Evolutionary conservation across 2,797 vertebrate species (phyloP).

Genomic region (Thamnophis elegans): DNA sequence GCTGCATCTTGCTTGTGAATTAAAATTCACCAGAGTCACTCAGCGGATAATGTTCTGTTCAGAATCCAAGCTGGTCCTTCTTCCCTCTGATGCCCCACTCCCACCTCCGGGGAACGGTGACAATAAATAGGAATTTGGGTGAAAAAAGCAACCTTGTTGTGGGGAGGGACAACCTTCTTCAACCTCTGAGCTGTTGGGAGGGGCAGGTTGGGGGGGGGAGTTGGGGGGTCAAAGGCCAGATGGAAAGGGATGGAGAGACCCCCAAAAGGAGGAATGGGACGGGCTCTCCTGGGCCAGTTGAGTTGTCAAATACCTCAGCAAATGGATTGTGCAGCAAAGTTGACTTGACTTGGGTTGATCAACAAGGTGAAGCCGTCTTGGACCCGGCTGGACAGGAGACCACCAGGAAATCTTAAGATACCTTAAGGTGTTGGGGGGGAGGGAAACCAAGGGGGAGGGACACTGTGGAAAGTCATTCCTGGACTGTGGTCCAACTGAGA

Average conservation of each 20-base stretch:
- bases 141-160: neutral
- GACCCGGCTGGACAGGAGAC: neutral
- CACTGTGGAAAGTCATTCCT: neutral
- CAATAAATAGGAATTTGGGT: neutral
- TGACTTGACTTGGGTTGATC: neutral
- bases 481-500: neutral
- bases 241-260: neutral
- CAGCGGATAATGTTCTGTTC: neutral
- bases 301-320: too few relatives aligned
- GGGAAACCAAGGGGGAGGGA: neutral
- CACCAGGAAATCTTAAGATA: neutral
- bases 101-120: neutral
- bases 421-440: too few relatives aligned
- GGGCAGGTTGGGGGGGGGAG: too few relatives aligned
- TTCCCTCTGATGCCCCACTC: neutral
- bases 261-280: neutral
- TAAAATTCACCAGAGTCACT: neutral
- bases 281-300: too few relatives aligned
- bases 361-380: neutral
- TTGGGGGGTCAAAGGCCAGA: neutral
- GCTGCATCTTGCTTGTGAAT: neutral
- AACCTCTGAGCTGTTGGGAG: neutral
- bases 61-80: neutral
- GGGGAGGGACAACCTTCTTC: neutral
- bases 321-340: too few relatives aligned